These are phyloP conservation scores for Porites cylindrica DNA, from an alignment of 92 coral and sea anemone genomes.

Conservation along the genomic window DNA sequence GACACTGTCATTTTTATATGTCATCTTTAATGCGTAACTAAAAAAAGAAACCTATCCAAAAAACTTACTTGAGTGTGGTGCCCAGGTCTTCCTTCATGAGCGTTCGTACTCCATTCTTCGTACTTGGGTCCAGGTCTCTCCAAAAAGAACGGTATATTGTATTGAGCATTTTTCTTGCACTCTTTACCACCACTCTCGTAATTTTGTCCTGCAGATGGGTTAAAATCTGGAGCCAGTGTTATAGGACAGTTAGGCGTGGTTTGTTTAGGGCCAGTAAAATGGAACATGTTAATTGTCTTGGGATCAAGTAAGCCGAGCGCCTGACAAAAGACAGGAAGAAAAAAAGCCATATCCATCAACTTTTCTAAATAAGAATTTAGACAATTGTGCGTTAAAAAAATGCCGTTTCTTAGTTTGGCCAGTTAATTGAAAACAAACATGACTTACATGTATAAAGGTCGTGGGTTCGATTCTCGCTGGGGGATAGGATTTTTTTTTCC, in stretches of 20 bases:
- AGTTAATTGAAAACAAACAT: neutral
- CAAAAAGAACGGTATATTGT: conserved; percentile 81
- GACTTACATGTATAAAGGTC: no score
- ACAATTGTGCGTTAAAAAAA: no score
- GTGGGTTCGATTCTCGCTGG: no score
- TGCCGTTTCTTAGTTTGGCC: no score
- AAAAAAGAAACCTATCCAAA: neutral
- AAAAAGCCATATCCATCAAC: no score
- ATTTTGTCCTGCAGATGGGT: conserved; percentile 84
- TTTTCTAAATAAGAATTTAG: no score
- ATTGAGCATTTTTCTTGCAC: conserved; percentile 65
- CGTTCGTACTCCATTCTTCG: conserved; percentile 71
- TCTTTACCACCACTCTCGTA: conserved; percentile 41
- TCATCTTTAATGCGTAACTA: no score
- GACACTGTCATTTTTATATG: no score
- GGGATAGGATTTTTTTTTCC: no score
- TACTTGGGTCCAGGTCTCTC: conserved; percentile 81
- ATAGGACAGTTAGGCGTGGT: conserved; percentile 95
- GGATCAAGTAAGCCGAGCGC: conserved; percentile 85
- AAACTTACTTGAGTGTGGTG: conserved; percentile 93
- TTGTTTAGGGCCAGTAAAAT: conserved; percentile 86
- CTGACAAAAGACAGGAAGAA: conserved; percentile 45
- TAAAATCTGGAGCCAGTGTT: conserved; percentile 75
- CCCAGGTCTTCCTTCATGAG: conserved; percentile 97
- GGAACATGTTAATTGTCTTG: conserved; percentile 82